phyloP scores from a whole-genome alignment of 2,888 invertebrate species.

The Vandiemenella viatica region DNA sequence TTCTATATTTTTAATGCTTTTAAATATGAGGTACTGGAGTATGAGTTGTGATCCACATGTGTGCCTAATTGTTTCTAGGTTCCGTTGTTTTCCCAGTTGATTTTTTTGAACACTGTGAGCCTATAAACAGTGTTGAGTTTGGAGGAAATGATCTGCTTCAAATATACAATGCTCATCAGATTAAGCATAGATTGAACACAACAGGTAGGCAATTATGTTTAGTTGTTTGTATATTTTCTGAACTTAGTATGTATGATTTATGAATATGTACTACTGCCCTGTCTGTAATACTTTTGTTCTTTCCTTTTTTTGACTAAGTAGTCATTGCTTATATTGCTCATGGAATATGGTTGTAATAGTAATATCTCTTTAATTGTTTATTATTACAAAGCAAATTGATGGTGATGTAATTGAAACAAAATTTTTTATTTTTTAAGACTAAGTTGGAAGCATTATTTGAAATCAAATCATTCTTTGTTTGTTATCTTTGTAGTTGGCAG shows the following conservation, averaged over 20 bases:
- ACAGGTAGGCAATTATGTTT: too few relatives aligned
- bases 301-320: slow-evolving; percentile 4
- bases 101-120: slow-evolving; percentile 90
- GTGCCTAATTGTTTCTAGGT: slow-evolving; percentile 24
- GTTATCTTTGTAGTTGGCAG: too few relatives aligned
- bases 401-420: too few relatives aligned
- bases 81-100: slow-evolving; percentile 78
- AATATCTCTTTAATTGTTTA: too few relatives aligned
- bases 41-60: neutral
- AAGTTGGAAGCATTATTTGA: too few relatives aligned
- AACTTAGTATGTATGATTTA: too few relatives aligned
- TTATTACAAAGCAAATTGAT: too few relatives aligned
- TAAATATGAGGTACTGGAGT: neutral
- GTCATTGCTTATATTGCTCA: too few relatives aligned
- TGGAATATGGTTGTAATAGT: too few relatives aligned
- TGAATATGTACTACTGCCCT: neutral
- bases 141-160: slow-evolving; percentile 90
- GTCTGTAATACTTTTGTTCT: slow-evolving; percentile 7
- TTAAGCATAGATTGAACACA: slow-evolving; percentile 79
- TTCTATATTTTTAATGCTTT: neutral
- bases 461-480: too few relatives aligned
- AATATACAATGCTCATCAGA: slow-evolving; percentile 83
- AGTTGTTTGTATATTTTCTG: too few relatives aligned
- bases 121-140: slow-evolving; percentile 84
- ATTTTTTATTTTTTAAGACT: too few relatives aligned